Percentiles rank a stretch among this genome's conserved stretches.
phyloP scores from a whole-genome alignment of 1,140 invertebrate species.

The Polypedilum pembai region DNA sequence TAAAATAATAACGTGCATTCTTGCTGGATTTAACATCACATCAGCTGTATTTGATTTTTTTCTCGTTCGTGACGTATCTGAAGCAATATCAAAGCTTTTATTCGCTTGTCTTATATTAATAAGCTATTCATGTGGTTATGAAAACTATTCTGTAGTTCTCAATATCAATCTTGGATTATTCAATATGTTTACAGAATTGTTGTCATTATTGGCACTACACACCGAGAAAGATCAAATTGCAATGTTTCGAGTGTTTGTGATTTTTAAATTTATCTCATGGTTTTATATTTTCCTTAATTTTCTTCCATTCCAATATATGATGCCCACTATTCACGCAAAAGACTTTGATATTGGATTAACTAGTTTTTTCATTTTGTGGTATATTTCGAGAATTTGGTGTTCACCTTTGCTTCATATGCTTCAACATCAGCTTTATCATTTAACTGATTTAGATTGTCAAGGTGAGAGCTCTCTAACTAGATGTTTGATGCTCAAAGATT shows the following conservation, averaged over 20 bases:
- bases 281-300: not conserved
- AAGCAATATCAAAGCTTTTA: not conserved
- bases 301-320: conserved; percentile 22
- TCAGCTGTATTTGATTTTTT: not conserved
- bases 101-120: not conserved
- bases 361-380: not conserved
- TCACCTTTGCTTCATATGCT: not conserved
- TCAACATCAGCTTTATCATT: conserved; percentile 15
- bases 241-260: conserved; percentile 7
- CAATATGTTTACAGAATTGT: not conserved
- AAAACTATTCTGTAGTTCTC: conserved; percentile 3
- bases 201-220: not conserved
- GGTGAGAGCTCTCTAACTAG: not conserved
- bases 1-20: not conserved
- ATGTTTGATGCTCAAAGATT: conserved; percentile 2
- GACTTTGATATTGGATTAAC: not conserved
- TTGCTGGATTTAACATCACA: not conserved
- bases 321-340: not conserved
- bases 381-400: conserved; percentile 1
- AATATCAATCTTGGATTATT: conserved; percentile 16
- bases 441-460: not conserved
- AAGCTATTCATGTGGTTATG: conserved; percentile 7
- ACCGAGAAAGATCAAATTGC: not conserved
- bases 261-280: conserved; percentile 17
- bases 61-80: not conserved